Conservation (phyloP, 2,113 vertebrate genomes). For the Pseudopodoces humilis region DNA sequence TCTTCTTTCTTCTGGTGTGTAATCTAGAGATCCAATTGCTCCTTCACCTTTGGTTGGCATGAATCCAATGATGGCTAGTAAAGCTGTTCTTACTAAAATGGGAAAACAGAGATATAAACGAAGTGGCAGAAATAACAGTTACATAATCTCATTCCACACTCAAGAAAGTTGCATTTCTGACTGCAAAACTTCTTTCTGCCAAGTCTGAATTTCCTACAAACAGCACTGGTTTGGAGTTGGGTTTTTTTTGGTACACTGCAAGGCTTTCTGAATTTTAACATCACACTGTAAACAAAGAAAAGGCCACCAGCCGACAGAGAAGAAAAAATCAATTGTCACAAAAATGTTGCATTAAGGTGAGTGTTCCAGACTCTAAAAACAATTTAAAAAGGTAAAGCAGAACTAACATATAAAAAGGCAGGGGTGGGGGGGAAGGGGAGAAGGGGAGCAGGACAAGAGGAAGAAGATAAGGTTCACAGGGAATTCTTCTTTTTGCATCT, state of each 20-base stretch:
- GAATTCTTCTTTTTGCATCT: not conserved
- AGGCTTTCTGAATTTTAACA: not conserved
- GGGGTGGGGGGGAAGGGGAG: rapidly evolving
- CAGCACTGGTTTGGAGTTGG: not conserved
- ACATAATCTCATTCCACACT: not conserved
- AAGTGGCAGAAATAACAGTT: not conserved
- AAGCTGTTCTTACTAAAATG: constrained; percentile 91
- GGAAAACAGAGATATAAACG: constrained; percentile 45
- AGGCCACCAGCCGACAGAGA: not conserved
- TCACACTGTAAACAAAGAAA: not conserved
- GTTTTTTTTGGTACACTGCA: not conserved
- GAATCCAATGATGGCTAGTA: constrained; percentile 98
- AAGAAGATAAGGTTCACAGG: not conserved
- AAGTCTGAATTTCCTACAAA: not conserved
- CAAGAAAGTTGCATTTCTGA: not conserved
- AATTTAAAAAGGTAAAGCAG: not conserved
- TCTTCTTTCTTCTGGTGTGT: constrained; percentile 94
- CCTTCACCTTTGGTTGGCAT: constrained; percentile 99
- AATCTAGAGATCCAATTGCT: constrained; percentile 97
- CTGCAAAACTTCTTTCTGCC: not conserved
- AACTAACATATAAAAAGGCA: not conserved
- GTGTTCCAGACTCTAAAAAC: not conserved
- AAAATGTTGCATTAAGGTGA: not conserved
- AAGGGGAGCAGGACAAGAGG: too few relatives aligned
- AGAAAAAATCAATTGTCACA: not conserved